Base-by-base conservation (phyloP, 2,888 invertebrate genomes). In the Nycteola revayana region DNA sequence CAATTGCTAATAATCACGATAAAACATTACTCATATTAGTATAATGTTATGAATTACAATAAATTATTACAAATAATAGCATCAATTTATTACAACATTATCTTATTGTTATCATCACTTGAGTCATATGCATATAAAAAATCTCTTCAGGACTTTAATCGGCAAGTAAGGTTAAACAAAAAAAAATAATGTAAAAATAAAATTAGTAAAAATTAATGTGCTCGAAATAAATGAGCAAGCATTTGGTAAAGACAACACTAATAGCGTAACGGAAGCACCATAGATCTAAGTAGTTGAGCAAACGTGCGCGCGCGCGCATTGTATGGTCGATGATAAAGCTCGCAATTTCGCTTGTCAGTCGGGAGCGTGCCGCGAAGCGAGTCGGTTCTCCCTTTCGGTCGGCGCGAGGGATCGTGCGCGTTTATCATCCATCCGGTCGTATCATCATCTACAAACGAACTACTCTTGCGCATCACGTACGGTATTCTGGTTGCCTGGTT, bases 221-320 rank as follows among this genome's bases (percentile, higher is more conserved):
- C n/a, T n/a, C 5, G 14, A 42, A 50, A 60, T 55, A 49, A 52
- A 57, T 57, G 64, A 74, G 72, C 69, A 75, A 74, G 73, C 67
- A 70, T 61, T 66, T 65, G 68, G 74, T 67, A 72, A 78, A 75
- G 72, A 74, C 70, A 75, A 53, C 37, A 48, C 43, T 52, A 51
- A 54, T 66, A 76, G 65, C 65, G 77, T 75, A 82, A 75, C 85
- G 84, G 83, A 83, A 83, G 83, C 77, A 72, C 63, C 64, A 67
- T 60, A 68, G 73, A 77, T 81, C 75, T 78, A 81, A 81, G 81
- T 81, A 77, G 77, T 61, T 59, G 67, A 54, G 72, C 59, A 67
- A 68, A 67, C 67, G 69, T 72, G 75, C 76, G 81, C 77, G 74
- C 65, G 79, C 77, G 75, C 70, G 57, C 36, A 53, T 49, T 49